phyloP scores from a whole-genome alignment of 2,797 vertebrate genomes.

The Sebastes oblongus region DNA sequence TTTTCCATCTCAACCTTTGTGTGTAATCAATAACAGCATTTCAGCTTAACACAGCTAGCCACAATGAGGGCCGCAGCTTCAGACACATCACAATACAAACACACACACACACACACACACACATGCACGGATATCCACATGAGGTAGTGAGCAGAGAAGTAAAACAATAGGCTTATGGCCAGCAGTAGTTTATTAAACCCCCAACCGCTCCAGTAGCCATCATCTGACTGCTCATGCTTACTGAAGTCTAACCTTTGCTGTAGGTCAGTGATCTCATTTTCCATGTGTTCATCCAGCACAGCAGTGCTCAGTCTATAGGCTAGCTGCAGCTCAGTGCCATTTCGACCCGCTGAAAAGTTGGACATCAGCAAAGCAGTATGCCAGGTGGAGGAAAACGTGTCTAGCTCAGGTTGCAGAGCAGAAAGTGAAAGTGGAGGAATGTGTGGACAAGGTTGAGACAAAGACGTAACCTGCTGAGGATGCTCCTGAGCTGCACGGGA shows the following conservation, averaged over 20 bases:
- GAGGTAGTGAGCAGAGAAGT: conserved; percentile 20
- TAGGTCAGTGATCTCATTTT: conserved; percentile 77
- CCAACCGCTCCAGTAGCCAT: conserved; percentile 40
- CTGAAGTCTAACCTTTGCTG: conserved; percentile 73
- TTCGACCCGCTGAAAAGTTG: conserved; percentile 53
- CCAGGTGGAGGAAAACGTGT: conserved; percentile 32
- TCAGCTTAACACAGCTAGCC: conserved; percentile 55
- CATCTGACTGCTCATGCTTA: conserved; percentile 67
- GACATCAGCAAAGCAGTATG: conserved; percentile 48
- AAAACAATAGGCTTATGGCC: conserved; percentile 57
- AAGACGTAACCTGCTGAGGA: conserved; percentile 55
- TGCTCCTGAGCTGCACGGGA: conserved; percentile 37
- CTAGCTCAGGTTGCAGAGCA: conserved; percentile 50
- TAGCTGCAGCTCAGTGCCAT: conserved; percentile 36
- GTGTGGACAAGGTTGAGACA: conserved; percentile 48
- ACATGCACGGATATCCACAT: conserved; percentile 11
- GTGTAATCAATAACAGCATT: conserved; percentile 73
- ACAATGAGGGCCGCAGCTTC: conserved; percentile 32
- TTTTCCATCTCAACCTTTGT: conserved; percentile 70
- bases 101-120: neutral
- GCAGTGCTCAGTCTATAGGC: conserved; percentile 51
- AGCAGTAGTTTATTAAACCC: conserved; percentile 68
- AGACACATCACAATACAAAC: conserved; percentile 12
- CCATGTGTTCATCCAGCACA: conserved; percentile 57
- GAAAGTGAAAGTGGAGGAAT: conserved; percentile 17